Base-by-base conservation (phyloP, 2,113 vertebrate species). In the Camelus bactrianus region DNA sequence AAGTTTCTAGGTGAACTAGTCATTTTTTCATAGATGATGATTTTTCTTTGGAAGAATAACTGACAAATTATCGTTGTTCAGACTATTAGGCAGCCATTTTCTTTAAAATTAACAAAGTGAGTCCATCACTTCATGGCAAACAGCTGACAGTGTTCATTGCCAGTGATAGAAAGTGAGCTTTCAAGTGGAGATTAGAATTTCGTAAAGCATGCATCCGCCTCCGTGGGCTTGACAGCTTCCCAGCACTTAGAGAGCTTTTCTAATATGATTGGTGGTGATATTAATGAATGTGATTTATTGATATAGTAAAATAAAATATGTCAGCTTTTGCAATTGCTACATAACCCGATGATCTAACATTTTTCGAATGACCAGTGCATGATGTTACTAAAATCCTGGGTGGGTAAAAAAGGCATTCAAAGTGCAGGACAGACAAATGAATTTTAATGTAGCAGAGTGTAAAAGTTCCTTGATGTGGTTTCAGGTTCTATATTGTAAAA, bases 31-130 rank as follows among this genome's bases (percentile, higher is more conserved):
- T 52, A 42, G 52, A 89, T 93, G 73, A 70, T 20, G 38, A 15
- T 75, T 94, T 72, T 94, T 76, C 81, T 58, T 94, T 81, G 87
- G 89, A 64, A 87, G 62, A 86, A 85, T 90, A 62, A 56, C 26
- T 82, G 48, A 54, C 42, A 85, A 52, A 48, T 83, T 32, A 69
- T 76, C 48, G 24, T 48, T 93, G 19, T 80, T 77, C 26, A 64
- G 56, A 58, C 11, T 35, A 2, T 77, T 82, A 35, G 35, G 65
- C 62, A 80, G 24, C 22, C 54, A 52, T 86, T 94, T 42, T 92
- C 65, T 86, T 72, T 35, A 75, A 76, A 75, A 64, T 50, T 42
- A 93, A 32, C 76, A 65, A 67, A 58, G 6, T 24, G 10, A 42
- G 50, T 76, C 52, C 13, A 62, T 92, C 69, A 62, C 30, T 92